These are phyloP conservation scores for Dicrurus megarhynchus DNA, from an alignment of 2,113 vertebrate genomes.

Conservation along the genomic window DNA sequence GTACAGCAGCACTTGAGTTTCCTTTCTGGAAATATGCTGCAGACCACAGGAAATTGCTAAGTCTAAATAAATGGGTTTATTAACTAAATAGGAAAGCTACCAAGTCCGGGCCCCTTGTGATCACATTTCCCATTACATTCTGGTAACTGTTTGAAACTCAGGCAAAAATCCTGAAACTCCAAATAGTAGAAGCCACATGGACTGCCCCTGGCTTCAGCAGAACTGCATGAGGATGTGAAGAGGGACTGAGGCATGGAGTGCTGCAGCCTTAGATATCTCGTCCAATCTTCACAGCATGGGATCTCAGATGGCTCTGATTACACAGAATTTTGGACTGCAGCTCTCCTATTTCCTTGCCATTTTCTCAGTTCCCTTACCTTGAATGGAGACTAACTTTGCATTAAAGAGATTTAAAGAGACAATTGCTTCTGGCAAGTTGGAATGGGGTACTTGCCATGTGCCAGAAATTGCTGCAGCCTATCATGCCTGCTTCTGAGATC, in stretches of 20 bases:
- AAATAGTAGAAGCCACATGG: background rate
- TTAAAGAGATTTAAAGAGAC: background rate
- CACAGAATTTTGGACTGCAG: background rate
- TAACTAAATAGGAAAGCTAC: constrained; percentile 45
- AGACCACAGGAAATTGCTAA: constrained; percentile 40
- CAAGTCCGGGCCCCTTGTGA: background rate
- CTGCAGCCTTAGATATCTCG: background rate
- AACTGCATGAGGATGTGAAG: background rate
- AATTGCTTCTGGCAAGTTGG: background rate
- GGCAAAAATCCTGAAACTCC: background rate
- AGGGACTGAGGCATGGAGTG: background rate
- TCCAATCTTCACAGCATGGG: background rate
- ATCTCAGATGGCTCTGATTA: background rate
- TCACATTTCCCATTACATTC: background rate
- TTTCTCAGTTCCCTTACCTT: background rate
- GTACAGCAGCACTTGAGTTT: constrained; percentile 27
- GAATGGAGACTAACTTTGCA: background rate
- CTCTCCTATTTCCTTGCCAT: background rate
- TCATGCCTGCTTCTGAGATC: background rate
- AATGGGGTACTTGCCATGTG: background rate
- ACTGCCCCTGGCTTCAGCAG: background rate
- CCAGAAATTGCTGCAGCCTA: background rate
- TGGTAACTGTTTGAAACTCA: background rate
- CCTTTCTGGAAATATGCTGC: constrained; percentile 10
- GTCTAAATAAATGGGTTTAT: constrained; percentile 32